Evolutionary conservation across 2,888 invertebrate genomes (phyloP).

Genomic region (Baronia brevicornis): DNA sequence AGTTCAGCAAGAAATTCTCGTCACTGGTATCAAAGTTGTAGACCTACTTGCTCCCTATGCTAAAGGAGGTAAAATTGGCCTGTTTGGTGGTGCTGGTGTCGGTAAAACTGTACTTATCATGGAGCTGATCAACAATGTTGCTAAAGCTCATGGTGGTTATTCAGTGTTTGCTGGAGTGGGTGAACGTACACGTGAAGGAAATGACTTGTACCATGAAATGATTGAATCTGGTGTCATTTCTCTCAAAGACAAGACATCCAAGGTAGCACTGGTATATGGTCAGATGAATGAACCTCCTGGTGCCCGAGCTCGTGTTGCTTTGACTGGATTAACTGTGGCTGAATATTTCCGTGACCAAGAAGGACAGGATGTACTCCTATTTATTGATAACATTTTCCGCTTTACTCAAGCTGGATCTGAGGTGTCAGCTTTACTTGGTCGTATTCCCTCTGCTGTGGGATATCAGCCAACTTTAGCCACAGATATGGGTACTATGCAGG

Average conservation of each 20-base stretch:
- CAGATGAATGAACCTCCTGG: conserved; percentile 99
- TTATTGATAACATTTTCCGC: conserved; percentile 97
- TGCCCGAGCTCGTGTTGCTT: conserved; percentile 93
- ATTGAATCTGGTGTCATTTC: conserved; percentile 96
- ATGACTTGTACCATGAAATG: conserved; percentile 97
- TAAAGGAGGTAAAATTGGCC: conserved; percentile 96
- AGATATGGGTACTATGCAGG: conserved; percentile 99
- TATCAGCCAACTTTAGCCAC: conserved; percentile 97
- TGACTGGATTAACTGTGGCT: conserved; percentile 94
- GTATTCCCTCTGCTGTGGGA: conserved; percentile 97
- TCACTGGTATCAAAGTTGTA: conserved; percentile 96
- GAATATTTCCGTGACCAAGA: conserved; percentile 97
- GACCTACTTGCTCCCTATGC: conserved; percentile 94
- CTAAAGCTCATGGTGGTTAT: conserved; percentile 97
- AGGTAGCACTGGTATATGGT: conserved; percentile 94
- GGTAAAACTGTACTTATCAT: conserved; percentile 97
- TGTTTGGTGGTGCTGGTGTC: conserved; percentile 96
- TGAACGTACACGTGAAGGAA: conserved; percentile 97
- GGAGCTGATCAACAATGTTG: conserved; percentile 97
- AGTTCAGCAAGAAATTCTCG: conserved; percentile 92
- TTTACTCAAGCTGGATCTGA: conserved; percentile 95
- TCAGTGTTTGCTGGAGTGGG: conserved; percentile 83
- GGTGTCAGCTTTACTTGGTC: conserved; percentile 92
- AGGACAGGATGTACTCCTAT: conserved; percentile 95
- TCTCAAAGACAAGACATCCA: conserved; percentile 90